A percentile compares a stretch with the other conserved stretches of the same genome.
These are phyloP conservation scores for Cephus pulcher DNA, from an alignment of 2,888 invertebrate genomes.

Conservation along the genomic window DNA sequence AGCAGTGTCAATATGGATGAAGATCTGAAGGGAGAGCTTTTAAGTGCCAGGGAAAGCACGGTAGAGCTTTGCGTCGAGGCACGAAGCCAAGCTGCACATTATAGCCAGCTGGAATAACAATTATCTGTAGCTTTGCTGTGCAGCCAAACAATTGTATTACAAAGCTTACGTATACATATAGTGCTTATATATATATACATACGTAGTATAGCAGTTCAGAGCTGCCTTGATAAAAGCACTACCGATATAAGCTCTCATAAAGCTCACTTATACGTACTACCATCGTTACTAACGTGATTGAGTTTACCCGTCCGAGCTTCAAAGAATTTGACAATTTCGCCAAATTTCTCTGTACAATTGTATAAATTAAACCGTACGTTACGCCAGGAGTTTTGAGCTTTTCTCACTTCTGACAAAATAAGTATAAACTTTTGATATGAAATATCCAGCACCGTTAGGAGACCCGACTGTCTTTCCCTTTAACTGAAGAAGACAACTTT, in stretches of 20 bases:
- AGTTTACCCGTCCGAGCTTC: too few species aligned
- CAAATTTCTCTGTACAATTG: background rate
- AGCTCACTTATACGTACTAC: too few species aligned
- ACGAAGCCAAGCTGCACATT: background rate
- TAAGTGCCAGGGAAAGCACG: background rate
- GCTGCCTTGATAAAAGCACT: too few species aligned
- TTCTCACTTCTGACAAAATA: background rate
- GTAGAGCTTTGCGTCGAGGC: background rate
- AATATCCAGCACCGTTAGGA: background rate
- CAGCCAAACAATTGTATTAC: background rate
- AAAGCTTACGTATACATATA: background rate
- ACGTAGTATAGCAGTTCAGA: too few species aligned
- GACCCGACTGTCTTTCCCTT: background rate
- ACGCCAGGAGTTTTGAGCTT: too few species aligned
- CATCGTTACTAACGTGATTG: too few species aligned
- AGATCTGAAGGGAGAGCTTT: background rate
- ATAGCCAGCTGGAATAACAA: background rate
- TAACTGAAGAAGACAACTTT: background rate
- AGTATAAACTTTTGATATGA: background rate
- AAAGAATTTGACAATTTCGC: background rate
- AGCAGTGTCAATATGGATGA: background rate
- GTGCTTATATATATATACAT: too few species aligned
- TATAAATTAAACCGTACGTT: too few species aligned
- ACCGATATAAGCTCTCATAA: too few species aligned
- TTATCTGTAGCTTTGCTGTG: background rate